Conservation (phyloP, 2,113 vertebrate genomes). For the Myotis brandtii region DNA sequence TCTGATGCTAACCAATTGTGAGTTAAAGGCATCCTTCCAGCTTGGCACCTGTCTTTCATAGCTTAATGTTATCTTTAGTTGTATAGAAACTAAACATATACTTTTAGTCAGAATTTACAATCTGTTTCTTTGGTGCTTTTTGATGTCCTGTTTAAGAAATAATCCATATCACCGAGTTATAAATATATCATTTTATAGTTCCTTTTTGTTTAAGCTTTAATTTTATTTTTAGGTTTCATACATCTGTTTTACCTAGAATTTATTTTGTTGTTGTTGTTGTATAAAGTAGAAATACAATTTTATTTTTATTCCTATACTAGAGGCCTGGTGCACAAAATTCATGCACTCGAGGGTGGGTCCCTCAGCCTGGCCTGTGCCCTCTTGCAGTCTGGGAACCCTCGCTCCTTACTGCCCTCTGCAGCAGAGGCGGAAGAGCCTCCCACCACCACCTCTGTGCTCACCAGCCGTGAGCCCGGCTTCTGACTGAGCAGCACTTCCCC, state of each 20-base stretch:
- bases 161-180: not conserved
- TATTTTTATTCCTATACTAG: not conserved
- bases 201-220: not conserved
- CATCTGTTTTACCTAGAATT: not conserved
- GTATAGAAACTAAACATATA: not conserved
- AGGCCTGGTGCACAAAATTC: no score
- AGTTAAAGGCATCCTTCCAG: not conserved
- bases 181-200: not conserved
- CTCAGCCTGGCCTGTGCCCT: no score
- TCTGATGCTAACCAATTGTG: not conserved
- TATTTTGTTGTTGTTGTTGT: not conserved
- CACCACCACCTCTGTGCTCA: no score
- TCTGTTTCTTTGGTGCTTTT: not conserved
- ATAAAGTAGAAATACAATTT: not conserved
- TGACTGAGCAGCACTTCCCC: no score
- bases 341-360: no score
- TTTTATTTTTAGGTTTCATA: conserved; percentile 2
- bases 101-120: not conserved
- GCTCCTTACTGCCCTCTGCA: no score
- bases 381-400: no score
- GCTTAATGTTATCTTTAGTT: not conserved
- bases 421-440: no score
- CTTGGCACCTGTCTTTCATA: not conserved
- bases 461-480: no score
- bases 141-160: not conserved